A percentile compares a stretch with the other conserved stretches of the same genome.
Conservation (phyloP, 2,888 invertebrate species). For the Cephalotes varians region DNA sequence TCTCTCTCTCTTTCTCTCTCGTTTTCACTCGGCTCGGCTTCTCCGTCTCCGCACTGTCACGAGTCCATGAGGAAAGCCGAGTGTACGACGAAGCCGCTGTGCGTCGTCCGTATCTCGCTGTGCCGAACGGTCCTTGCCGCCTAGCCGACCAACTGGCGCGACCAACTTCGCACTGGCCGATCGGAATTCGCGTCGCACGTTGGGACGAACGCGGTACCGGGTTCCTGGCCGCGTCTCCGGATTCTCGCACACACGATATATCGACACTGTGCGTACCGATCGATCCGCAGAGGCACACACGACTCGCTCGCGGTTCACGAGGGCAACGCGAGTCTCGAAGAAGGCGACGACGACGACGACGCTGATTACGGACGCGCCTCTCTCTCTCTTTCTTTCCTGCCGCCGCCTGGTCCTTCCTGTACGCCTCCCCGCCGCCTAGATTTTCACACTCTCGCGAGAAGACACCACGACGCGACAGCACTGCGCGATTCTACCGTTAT, state of each 20-base stretch:
- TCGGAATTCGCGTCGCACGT: slow-evolving; percentile 21
- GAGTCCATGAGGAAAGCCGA: slow-evolving; percentile 36
- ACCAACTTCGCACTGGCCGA: slow-evolving; percentile 53
- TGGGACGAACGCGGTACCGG: slow-evolving; percentile 11
- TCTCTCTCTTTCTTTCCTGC: neutral
- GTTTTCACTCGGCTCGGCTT: neutral
- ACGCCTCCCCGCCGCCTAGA: slow-evolving; percentile 48
- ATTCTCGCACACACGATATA: slow-evolving; percentile 14
- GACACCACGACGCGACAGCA: slow-evolving; percentile 77
- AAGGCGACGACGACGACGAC: slow-evolving; percentile 29
- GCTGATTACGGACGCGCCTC: slow-evolving; percentile 51
- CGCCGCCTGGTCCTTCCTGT: slow-evolving; percentile 30
- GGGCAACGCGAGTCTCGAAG: slow-evolving; percentile 14
- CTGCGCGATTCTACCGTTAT: slow-evolving; percentile 84
- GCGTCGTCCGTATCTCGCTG: neutral
- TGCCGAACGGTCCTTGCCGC: neutral
- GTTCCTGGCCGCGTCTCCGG: neutral
- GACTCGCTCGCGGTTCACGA: slow-evolving; percentile 12
- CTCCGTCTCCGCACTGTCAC: slow-evolving; percentile 39
- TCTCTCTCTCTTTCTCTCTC: slow-evolving; percentile 60
- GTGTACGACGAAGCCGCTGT: neutral
- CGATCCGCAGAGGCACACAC: slow-evolving; percentile 27
- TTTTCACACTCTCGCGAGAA: slow-evolving; percentile 67
- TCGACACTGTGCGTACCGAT: slow-evolving; percentile 40
- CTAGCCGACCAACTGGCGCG: slow-evolving; percentile 28